These are phyloP conservation scores for Pterophyllum scalare DNA, from an alignment of 2,113 vertebrate genomes.

Conservation along the genomic window DNA sequence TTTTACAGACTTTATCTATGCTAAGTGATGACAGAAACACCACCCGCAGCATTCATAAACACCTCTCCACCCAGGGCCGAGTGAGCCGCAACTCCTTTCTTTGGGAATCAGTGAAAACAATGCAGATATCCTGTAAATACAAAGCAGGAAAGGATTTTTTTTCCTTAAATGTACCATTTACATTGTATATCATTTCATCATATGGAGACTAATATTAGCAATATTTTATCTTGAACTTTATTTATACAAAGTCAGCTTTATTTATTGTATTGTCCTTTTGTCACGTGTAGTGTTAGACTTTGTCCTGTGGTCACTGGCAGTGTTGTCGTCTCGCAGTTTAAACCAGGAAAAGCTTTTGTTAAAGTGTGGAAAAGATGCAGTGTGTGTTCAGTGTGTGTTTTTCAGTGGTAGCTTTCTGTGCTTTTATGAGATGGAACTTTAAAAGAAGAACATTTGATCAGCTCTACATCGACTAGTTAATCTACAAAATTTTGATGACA, in stretches of 20 bases:
- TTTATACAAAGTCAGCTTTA: conserved; percentile 73
- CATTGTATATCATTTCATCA: conserved; percentile 53
- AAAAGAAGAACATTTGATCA: not conserved
- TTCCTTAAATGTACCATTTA: conserved; percentile 45
- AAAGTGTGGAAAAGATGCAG: not conserved
- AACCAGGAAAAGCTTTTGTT: not conserved
- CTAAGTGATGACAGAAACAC: not conserved
- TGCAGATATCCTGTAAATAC: conserved; percentile 45
- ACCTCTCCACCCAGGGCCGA: conserved; percentile 7
- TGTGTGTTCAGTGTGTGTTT: not conserved
- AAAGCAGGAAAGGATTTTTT: conserved; percentile 44
- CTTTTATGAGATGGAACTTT: not conserved
- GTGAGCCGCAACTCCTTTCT: conserved; percentile 25
- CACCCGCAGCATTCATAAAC: not conserved
- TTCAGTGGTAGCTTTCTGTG: not conserved
- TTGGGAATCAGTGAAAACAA: conserved; percentile 28
- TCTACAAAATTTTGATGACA: not conserved
- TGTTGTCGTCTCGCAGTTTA: not conserved
- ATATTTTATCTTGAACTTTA: conserved; percentile 72
- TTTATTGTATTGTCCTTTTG: conserved; percentile 62
- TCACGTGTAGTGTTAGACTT: not conserved
- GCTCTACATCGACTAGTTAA: not conserved
- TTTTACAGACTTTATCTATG: conserved; percentile 14
- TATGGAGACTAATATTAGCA: conserved; percentile 60
- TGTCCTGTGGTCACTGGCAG: not conserved